Base-by-base conservation (phyloP, 1,140 invertebrate species). In the Drosophila burlai region DNA sequence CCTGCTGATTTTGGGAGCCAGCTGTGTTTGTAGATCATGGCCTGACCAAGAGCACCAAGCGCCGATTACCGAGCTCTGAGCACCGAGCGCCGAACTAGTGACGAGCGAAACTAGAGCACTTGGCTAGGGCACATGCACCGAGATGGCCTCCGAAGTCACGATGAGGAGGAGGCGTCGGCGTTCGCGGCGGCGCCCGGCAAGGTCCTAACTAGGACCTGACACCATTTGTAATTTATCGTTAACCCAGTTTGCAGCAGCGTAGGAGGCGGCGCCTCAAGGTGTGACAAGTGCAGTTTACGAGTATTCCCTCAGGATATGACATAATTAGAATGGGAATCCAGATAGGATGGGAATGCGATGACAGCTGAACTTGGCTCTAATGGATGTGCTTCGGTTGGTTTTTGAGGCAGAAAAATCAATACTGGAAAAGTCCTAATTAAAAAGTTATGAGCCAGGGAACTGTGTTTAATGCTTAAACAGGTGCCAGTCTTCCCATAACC, bases 161-260 rank as follows among this genome's bases (percentile, higher is more conserved):
- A n/a, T 3, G 45, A 34, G 16, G 31, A n/a, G 36, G 21, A 24
- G 55, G 36, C 4, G 43, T 2, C 18, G 21, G 18, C 42, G n/a
- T 18, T 3, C 10, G 58, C 11, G 43, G 36, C n/a, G 62, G 29
- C 50, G 26, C 16, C 49, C 10, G 60, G 43, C 59, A 77, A 80
- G 64, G 79, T 83, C 57, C 65, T 82, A 91, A 87, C 83, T 80
- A 84, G 89, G 81, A 80, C 83, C 78, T 75, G 83, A 52, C 77
- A 87, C 66, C 83, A 87, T 91, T 91, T 82, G 63, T 65, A 80
- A 91, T 87, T 82, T 91, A 91, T 91, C 60, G 83, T 71, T 89
- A 91, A 91, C 89, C 89, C 68, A 91, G 81, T 91, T 90, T 74
- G 31, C 47, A 74, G 66, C 83, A 65, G 57, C 26, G 13, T 38